Evolutionary conservation across 2,888 invertebrate species (phyloP).

Genomic region (Alentia gelatinosa): DNA sequence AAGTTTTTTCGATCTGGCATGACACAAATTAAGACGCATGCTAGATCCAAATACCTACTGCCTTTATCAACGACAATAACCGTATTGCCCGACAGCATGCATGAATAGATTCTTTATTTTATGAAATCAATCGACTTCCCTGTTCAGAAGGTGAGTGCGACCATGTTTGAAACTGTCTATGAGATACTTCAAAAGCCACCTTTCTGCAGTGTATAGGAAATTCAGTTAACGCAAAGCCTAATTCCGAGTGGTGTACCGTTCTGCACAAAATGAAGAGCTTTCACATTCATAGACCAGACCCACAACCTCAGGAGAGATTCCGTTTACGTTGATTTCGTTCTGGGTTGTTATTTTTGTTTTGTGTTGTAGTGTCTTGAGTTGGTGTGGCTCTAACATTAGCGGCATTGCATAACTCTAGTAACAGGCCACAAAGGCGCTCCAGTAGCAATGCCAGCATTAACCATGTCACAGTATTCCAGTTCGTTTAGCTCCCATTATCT

Average conservation of each 20-base stretch:
- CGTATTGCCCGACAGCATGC: not conserved
- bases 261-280: conserved; percentile 33
- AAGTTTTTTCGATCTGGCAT: not conserved
- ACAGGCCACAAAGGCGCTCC: not conserved
- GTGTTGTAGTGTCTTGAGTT: conserved; percentile 32
- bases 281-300: conserved; percentile 2
- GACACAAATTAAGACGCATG: not conserved
- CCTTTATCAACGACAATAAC: not conserved
- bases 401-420: not conserved
- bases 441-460: not conserved
- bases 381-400: conserved; percentile 27
- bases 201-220: not conserved
- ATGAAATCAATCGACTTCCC: conserved; percentile 28
- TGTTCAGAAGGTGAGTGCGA: conserved; percentile 44
- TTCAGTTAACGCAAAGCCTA: not conserved
- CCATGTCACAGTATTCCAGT: not conserved
- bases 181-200: not conserved
- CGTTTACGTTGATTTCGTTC: not conserved
- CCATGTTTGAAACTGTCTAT: conserved; percentile 2
- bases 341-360: not conserved
- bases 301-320: not conserved
- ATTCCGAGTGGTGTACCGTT: conserved; percentile 32
- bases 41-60: not conserved
- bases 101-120: conserved; percentile 43
- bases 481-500: not conserved